Evolutionary conservation across 2,888 invertebrate genomes (phyloP).

Genomic region (Omphaloscelis lunosa): DNA sequence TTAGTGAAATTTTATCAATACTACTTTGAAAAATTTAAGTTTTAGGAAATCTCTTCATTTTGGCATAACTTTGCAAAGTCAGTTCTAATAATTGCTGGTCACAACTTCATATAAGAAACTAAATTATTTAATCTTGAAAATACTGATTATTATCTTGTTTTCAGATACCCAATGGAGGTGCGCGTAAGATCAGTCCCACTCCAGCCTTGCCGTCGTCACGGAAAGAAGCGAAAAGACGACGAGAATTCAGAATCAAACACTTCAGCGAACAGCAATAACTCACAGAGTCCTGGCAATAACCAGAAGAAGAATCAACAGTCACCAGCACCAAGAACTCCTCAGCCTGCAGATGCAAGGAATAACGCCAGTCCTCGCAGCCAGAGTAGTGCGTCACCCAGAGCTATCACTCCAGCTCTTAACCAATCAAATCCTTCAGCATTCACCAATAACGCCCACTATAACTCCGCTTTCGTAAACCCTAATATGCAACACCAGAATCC

Average conservation of each 20-base stretch:
- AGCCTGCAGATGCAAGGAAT: conserved; percentile 82
- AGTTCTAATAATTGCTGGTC: no score
- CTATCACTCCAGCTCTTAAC: conserved; percentile 84
- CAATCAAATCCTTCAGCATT: conserved; percentile 84
- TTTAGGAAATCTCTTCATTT: no score
- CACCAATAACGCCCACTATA: conserved; percentile 83
- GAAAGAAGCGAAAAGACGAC: conserved; percentile 95
- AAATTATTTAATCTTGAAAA: no score
- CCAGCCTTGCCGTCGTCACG: conserved; percentile 95
- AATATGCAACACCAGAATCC: conserved; percentile 85
- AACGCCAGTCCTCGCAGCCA: conserved; percentile 88
- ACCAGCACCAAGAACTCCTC: conserved; percentile 85
- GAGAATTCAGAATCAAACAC: conserved; percentile 85
- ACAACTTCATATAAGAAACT: no score
- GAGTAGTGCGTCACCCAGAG: conserved; percentile 90
- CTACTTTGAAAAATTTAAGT: no score
- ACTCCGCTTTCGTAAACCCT: conserved; percentile 87
- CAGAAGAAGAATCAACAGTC: conserved; percentile 82
- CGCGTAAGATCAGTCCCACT: conserved; percentile 96
- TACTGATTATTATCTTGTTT: conserved; percentile 66
- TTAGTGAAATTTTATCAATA: no score
- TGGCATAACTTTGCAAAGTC: no score
- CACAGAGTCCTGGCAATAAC: conserved; percentile 84
- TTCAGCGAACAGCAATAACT: conserved; percentile 74
- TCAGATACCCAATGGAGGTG: conserved; percentile 96